Percentiles rank a stretch among this genome's conserved stretches.
These are phyloP conservation scores for Procambarus virginalis DNA, from an alignment of 1,140 invertebrate species.

Conservation along the genomic window DNA sequence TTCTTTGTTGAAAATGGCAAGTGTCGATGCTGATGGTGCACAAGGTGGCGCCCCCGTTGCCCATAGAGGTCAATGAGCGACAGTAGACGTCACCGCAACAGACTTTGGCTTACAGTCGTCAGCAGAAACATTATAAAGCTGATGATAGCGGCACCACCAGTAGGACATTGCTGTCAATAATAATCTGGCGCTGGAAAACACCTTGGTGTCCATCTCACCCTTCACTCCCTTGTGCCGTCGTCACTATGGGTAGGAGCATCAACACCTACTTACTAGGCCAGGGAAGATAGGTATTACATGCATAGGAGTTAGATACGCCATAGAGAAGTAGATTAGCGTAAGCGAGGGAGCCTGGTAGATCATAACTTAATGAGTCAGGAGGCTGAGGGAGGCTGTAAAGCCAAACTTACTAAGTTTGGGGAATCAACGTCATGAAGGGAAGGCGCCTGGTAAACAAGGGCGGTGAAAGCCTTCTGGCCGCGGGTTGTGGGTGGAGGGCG, in stretches of 20 bases:
- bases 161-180: too few relatives aligned
- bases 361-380: background rate
- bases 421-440: constrained; percentile 69
- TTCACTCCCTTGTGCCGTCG: too few relatives aligned
- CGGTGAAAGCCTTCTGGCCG: constrained; percentile 65
- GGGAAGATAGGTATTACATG: background rate
- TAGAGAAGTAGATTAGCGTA: background rate
- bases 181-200: too few relatives aligned
- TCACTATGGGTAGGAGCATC: background rate
- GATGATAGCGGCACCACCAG: too few relatives aligned
- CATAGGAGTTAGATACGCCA: too few relatives aligned
- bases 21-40: too few relatives aligned
- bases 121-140: too few relatives aligned
- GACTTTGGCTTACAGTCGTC: too few relatives aligned
- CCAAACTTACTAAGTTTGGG: constrained; percentile 61
- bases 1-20: too few relatives aligned
- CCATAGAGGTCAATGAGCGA: background rate
- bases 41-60: background rate
- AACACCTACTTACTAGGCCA: background rate
- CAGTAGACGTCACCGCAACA: background rate
- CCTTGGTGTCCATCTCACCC: too few relatives aligned
- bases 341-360: too few relatives aligned
- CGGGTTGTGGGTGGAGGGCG: constrained; percentile 31
- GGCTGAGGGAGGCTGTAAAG: background rate
- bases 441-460: constrained; percentile 68